These are phyloP conservation scores for Hypotaenidia okinawae DNA, from an alignment of 2,797 vertebrate genomes.

Conservation along the genomic window DNA sequence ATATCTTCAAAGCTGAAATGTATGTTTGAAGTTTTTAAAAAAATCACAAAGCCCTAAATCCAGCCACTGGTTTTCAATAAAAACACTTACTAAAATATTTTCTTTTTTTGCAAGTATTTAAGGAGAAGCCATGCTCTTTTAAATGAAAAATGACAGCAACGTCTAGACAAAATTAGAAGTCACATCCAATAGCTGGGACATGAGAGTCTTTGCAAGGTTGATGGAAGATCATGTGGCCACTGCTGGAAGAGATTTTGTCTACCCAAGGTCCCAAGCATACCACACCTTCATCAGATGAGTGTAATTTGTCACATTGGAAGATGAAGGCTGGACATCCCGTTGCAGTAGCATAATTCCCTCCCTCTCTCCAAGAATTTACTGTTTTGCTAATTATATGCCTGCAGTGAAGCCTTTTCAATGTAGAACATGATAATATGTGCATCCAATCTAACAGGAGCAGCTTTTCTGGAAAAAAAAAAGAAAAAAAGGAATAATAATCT, in stretches of 20 bases:
- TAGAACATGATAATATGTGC: conserved; percentile 38
- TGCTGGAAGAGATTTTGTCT: neutral
- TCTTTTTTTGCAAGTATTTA: neutral
- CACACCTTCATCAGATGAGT: neutral
- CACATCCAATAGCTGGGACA: neutral
- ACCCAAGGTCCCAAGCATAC: neutral
- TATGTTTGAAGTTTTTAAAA: conserved; percentile 34
- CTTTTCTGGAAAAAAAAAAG: neutral
- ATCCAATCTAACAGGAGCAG: neutral
- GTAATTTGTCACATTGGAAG: neutral
- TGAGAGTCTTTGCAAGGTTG: neutral
- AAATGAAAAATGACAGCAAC: neutral
- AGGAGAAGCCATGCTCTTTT: neutral
- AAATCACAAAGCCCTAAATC: conserved; percentile 16
- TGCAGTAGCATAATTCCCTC: neutral
- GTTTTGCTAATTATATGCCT: neutral
- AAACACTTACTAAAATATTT: neutral
- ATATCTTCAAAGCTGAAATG: conserved; percentile 45
- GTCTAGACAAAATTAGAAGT: neutral
- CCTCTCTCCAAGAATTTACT: neutral
- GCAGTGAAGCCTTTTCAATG: conserved; percentile 48
- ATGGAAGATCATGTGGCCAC: neutral
- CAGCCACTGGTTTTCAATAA: neutral
- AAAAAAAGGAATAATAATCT: neutral
- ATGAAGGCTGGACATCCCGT: neutral